Conservation (phyloP, 92 coral and sea anemone genomes). For the Parazoanthus darwini region DNA sequence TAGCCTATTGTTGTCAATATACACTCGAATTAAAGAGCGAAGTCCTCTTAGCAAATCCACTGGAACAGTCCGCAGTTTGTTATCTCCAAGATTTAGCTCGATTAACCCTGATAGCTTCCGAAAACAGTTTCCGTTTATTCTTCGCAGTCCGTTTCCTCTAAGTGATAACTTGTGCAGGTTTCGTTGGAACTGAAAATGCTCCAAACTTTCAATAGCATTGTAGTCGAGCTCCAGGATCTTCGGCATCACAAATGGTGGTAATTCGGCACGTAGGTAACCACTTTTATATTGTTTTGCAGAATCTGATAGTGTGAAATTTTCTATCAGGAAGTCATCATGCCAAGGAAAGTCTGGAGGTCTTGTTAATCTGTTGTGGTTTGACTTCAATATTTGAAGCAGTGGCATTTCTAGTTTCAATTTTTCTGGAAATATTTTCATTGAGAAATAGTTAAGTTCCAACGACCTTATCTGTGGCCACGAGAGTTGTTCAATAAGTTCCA, state of each 20-base stretch:
- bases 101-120: slow-evolving; percentile 22
- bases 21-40: not conserved
- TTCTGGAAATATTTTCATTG: slow-evolving; percentile 51
- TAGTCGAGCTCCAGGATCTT: slow-evolving; percentile 11
- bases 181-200: slow-evolving; percentile 16
- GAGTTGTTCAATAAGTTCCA: slow-evolving; percentile 39
- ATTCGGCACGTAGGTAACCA: not conserved
- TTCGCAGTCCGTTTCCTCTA: slow-evolving; percentile 36
- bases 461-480: slow-evolving; percentile 70
- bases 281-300: not conserved
- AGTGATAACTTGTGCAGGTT: slow-evolving; percentile 35
- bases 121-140: slow-evolving; percentile 17
- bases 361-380: slow-evolving; percentile 45
- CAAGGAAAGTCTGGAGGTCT: slow-evolving; percentile 74
- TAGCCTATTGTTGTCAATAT: slow-evolving; percentile 22
- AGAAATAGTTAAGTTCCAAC: slow-evolving; percentile 41
- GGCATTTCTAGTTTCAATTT: slow-evolving; percentile 68
- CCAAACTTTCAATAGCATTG: slow-evolving; percentile 21
- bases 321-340: slow-evolving; percentile 39
- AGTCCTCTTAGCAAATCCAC: slow-evolving; percentile 12
- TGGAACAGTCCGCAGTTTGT: slow-evolving; percentile 33
- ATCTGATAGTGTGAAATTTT: not conserved
- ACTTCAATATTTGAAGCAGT: slow-evolving; percentile 58
- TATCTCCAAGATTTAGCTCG: slow-evolving; percentile 32
- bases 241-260: slow-evolving; percentile 29